A percentile compares a stretch with the other conserved stretches of the same genome.
Evolutionary conservation across 2,797 vertebrate species (phyloP).

Genomic region (Sebastolobus altivelis): DNA sequence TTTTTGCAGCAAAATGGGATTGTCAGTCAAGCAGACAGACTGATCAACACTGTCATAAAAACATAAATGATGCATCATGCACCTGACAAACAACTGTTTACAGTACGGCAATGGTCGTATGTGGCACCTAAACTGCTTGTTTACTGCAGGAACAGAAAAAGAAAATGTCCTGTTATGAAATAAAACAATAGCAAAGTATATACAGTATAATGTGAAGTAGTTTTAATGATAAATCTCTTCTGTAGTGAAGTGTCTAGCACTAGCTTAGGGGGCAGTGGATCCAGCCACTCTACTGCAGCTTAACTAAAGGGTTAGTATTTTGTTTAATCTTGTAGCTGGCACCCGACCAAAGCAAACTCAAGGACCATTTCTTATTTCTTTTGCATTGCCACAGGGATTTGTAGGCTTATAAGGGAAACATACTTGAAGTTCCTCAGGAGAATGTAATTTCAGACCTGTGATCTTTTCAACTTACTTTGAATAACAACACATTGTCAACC

Average conservation of each 20-base stretch:
- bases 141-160: not conserved
- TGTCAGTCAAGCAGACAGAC: not conserved
- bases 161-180: not conserved
- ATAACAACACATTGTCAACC: not conserved
- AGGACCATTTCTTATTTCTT: constrained; percentile 4
- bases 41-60: not conserved
- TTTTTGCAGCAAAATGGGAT: not conserved
- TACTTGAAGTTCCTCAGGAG: not conserved
- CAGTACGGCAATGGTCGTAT: not conserved
- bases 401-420: constrained; percentile 7
- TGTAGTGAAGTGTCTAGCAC: constrained; percentile 4
- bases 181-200: not conserved
- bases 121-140: too few species aligned
- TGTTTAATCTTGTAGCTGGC: constrained; percentile 14
- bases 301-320: constrained; percentile 8
- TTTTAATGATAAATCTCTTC: constrained; percentile 4
- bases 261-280: not conserved
- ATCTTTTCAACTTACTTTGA: constrained; percentile 17
- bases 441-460: not conserved
- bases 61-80: not conserved
- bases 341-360: constrained; percentile 14
- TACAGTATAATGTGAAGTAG: not conserved
- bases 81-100: not conserved
- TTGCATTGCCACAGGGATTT: constrained; percentile 16
- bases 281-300: constrained; percentile 4